Conservation (phyloP, 53 echinoderm and acorn worm species). For the Hippasteria phrygiana region DNA sequence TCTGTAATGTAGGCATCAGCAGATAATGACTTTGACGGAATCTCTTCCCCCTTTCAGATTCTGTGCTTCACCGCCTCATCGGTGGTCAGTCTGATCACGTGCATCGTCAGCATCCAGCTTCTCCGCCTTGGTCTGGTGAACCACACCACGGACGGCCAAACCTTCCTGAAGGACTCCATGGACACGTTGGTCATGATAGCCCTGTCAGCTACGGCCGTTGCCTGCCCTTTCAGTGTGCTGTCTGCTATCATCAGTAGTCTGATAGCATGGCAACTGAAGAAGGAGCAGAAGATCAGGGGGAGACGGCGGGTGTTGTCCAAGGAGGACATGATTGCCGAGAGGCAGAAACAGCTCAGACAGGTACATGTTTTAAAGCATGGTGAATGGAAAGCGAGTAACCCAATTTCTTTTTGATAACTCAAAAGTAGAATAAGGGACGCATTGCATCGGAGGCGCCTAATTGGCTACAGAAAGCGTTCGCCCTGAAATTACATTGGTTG, state of each 20-base stretch:
- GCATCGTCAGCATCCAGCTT: conserved; percentile 90
- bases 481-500: too few relatives aligned
- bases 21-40: too few relatives aligned
- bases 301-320: conserved; percentile 67
- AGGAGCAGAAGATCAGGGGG: conserved; percentile 65
- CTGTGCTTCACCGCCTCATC: conserved; percentile 92
- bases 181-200: conserved; percentile 82
- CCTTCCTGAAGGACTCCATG: conserved; percentile 87
- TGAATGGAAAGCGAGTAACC: background rate
- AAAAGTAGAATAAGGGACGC: too few relatives aligned
- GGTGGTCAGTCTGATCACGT: conserved; percentile 82
- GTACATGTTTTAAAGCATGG: conserved; percentile 37
- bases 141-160: conserved; percentile 93
- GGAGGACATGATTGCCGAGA: conserved; percentile 88
- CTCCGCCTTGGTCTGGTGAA: conserved; percentile 90
- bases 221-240: conserved; percentile 80
- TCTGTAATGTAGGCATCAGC: too few relatives aligned
- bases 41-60: conserved; percentile 70
- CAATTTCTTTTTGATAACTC: background rate
- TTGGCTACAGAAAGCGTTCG: too few relatives aligned
- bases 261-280: conserved; percentile 85
- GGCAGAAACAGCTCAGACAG: conserved; percentile 96
- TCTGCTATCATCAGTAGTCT: conserved; percentile 76
- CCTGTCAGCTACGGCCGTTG: conserved; percentile 76
- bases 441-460: too few relatives aligned